Conservation (phyloP, 1,140 invertebrate genomes). For the Ceratosolen fusciceps region DNA sequence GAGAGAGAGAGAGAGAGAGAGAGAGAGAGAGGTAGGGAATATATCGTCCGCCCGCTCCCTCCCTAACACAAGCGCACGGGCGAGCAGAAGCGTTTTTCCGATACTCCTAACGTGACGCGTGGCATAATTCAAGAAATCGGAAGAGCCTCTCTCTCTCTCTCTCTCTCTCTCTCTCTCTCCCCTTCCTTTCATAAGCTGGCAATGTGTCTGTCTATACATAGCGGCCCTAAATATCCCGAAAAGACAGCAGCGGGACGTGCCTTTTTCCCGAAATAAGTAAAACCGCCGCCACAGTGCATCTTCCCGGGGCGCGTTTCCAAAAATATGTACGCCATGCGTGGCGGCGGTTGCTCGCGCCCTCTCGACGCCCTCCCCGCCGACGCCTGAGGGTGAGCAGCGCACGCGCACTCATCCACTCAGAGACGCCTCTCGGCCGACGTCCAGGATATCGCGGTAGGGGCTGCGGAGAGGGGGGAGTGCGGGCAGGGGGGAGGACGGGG, state of each 20-base stretch:
- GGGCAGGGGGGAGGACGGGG: no score
- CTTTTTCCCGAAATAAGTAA: constrained; percentile 67
- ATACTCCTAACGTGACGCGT: constrained; percentile 30
- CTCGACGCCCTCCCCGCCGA: no score
- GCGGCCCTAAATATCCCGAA: constrained; percentile 52
- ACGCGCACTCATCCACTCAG: no score
- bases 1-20: no score
- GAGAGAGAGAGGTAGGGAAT: no score
- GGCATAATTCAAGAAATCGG: constrained; percentile 46
- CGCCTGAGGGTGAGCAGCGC: no score
- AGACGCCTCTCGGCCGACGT: no score
- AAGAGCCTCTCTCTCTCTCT: constrained; percentile 21
- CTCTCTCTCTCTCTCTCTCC: no score
- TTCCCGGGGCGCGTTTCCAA: constrained; percentile 53
- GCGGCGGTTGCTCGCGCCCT: no score
- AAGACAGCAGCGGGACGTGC: constrained; percentile 56
- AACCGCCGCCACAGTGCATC: constrained; percentile 55
- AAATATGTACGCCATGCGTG: constrained; percentile 57
- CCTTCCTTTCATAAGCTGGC: constrained; percentile 51
- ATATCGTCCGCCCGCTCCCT: not conserved
- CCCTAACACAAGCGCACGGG: constrained; percentile 48
- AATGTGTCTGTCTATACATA: constrained; percentile 62
- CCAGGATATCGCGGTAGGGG: no score
- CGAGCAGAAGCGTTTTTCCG: constrained; percentile 36
- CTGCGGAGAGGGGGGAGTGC: no score